Evolutionary conservation across 2,113 vertebrate genomes (phyloP), one percentile per base, ranked within the genome.

Genomic region (Marmota monax): DNA sequence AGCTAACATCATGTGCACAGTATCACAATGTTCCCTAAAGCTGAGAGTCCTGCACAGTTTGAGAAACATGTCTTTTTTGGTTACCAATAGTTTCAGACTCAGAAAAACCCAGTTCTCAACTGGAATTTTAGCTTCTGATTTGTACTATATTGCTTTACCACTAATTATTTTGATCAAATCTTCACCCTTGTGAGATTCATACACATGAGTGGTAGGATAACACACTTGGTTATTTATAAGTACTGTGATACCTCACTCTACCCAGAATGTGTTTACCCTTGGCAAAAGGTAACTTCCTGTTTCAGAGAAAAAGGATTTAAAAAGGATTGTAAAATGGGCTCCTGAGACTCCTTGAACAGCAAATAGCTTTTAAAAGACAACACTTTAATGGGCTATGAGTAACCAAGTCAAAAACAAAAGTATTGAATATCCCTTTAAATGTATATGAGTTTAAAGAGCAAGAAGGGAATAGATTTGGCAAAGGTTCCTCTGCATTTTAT

Each of bases 341-440:
- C 70, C 79, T 20, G 86, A 95, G 91, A 16, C 83, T 92, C 72
- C 78, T 84, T 65, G 74, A 83, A 91, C 53, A 95, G 96, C 88
- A 97, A 92, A 97, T 92, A 94, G 82, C 85, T 97, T 97, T 98
- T 96, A 95, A 94, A 96, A 95, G 86, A 97, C 79, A 96, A 90
- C 51, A 77, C 95, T 97, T 97, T 96, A 97, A 96, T 97, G 89
- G 84, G 5, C 51, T 70, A 69, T 51, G 93, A 72, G 76, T 96
- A 97, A 92, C 86, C 29, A 77, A 73, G 84, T 97, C 67, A 94
- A 97, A 96, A 97, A 93, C 93, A 97, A 90, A 97, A 94, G 95
- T 95, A 97, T 96, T 96, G 89, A 96, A 97, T 97, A 95, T 95
- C 94, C 76, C 76, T 98, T 96, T 97, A 96, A 97, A 97, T 58